These are phyloP conservation scores for Laterallus jamaicensis DNA, from an alignment of 2,113 vertebrate genomes.

Conservation along the genomic window DNA sequence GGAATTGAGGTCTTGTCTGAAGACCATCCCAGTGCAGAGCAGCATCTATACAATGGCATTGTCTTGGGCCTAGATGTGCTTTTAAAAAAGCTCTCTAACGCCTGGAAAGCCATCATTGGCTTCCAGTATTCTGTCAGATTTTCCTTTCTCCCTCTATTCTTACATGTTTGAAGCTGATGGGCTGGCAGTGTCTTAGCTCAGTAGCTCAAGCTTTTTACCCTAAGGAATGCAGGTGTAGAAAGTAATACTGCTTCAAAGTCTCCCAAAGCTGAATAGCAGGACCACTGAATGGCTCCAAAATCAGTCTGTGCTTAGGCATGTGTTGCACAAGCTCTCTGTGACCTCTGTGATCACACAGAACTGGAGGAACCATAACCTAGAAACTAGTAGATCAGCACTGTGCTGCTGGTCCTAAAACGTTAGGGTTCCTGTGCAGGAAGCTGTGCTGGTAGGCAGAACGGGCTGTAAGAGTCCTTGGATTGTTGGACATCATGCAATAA, in stretches of 20 bases:
- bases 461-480: neutral
- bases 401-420: neutral
- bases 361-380: neutral
- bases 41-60: neutral
- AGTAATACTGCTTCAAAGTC: conserved; percentile 23
- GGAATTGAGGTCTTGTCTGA: neutral
- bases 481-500: neutral
- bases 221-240: neutral
- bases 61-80: neutral
- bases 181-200: conserved; percentile 19
- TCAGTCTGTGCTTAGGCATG: conserved; percentile 79
- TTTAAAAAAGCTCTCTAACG: neutral
- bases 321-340: conserved; percentile 75
- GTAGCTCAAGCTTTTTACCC: neutral
- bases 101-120: conserved; percentile 21
- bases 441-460: neutral
- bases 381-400: neutral
- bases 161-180: neutral
- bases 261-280: conserved; percentile 74
- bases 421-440: neutral
- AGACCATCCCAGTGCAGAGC: neutral
- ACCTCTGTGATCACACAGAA: conserved; percentile 27
- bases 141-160: conserved; percentile 24
- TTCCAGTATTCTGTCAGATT: conserved; percentile 7
- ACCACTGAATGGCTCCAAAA: conserved; percentile 71